These are phyloP conservation scores for Heptranchias perlo DNA, from an alignment of 2,113 vertebrate species.

Conservation along the genomic window DNA sequence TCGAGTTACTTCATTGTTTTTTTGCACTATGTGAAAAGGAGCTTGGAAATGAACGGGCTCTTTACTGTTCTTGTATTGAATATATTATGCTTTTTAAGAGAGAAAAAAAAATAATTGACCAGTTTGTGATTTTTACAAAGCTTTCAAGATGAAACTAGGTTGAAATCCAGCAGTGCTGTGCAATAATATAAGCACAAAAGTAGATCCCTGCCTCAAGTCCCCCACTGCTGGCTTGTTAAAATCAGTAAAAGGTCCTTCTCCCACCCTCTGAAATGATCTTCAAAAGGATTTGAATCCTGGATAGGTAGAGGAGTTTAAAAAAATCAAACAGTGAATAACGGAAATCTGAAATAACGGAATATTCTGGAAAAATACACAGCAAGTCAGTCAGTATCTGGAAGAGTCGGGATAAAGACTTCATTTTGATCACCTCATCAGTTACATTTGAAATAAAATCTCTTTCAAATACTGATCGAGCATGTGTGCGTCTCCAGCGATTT, in stretches of 20 bases:
- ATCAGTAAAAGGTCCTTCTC: neutral
- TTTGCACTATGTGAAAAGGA: slow-evolving; percentile 31
- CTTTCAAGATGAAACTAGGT: neutral
- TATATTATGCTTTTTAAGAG: slow-evolving; percentile 32
- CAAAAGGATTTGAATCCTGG: too few relatives aligned
- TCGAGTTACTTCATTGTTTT: slow-evolving; percentile 1
- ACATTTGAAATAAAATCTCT: neutral
- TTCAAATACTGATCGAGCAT: too few relatives aligned
- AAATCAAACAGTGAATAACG: neutral
- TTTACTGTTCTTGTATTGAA: slow-evolving; percentile 19
- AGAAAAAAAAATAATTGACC: neutral
- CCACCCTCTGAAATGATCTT: neutral
- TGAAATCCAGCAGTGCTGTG: neutral
- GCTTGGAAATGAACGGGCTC: neutral
- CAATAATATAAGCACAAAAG: neutral
- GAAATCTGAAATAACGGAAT: neutral
- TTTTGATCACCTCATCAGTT: neutral
- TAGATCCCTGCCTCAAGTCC: neutral
- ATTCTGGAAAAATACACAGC: neutral
- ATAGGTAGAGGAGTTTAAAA: too few relatives aligned
- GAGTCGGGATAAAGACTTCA: neutral
- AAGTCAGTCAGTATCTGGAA: neutral
- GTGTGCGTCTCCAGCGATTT: neutral
- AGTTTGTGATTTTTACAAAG: neutral
- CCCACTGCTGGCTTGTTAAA: neutral